Conservation (phyloP, 2,888 invertebrate species). For the Parasteatoda lunata region DNA sequence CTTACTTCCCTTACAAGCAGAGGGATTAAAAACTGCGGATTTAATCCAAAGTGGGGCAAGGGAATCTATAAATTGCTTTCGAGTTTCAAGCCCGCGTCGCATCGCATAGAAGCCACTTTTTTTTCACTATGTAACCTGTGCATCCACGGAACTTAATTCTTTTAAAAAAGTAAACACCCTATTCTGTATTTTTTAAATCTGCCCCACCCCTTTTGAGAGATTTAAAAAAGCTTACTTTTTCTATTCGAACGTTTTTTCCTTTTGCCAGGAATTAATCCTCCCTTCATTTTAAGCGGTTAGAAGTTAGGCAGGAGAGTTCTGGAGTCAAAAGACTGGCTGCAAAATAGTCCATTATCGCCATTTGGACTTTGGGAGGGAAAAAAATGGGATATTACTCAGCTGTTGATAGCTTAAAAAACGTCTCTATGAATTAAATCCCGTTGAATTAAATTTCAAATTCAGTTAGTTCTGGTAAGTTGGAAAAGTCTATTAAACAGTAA, state of each 20-base stretch:
- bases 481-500: too few relatives aligned
- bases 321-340: neutral
- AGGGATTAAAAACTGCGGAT: constrained; percentile 43
- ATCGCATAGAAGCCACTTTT: neutral
- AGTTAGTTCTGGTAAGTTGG: too few relatives aligned
- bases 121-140: constrained; percentile 22
- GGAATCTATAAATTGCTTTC: neutral
- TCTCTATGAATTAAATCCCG: too few relatives aligned
- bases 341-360: constrained; percentile 2
- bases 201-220: constrained; percentile 46
- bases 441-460: too few relatives aligned
- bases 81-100: neutral
- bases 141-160: constrained; percentile 22
- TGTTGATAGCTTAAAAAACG: neutral
- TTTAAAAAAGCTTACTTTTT: constrained; percentile 30
- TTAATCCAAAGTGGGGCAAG: constrained; percentile 10
- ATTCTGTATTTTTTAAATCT: constrained; percentile 52
- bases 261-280: constrained; percentile 16
- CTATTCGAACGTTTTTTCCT: neutral
- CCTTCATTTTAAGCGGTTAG: constrained; percentile 25
- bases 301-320: neutral
- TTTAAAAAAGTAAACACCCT: constrained; percentile 49
- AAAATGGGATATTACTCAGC: neutral
- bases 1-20: constrained; percentile 15
- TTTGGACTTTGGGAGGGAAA: neutral